Base-by-base conservation (phyloP, 2,888 invertebrate genomes). In the Diarsia dahlii region DNA sequence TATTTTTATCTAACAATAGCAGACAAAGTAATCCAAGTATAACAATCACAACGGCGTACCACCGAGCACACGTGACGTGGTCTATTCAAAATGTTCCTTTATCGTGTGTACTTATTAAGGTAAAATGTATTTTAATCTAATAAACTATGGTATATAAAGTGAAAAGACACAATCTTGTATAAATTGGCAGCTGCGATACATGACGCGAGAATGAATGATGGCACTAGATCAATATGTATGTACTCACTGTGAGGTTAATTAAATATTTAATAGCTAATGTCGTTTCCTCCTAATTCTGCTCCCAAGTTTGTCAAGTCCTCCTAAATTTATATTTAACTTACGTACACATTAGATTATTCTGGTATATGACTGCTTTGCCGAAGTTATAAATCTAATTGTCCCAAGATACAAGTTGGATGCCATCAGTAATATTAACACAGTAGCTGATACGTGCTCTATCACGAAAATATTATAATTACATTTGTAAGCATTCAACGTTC, bases 101-200 rank as follows among this genome's bases (percentile, higher is more conserved):
- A 79, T 48, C 72, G 74, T 83, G 65, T 78, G 84, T 85, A 83
- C 80, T 83, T 83, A 74, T 83, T 74, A 86, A 78, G 74, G 28
- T 67, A 70, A 78, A 83, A 83, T 72, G 80, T 83, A 83, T 83
- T 83, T 85, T 83, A 85, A 86, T 83, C 79, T 85, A 74, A 79
- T 75, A 65, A 84, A 79, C 71, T 80, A 81, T 86, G 62, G 71
- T 78, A 84, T 75, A 75, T 84, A 74, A 77, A 84, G 76, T 86
- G 39, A 86, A 84, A 84, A 84, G 80, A 84, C 84, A 84, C 86
- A 77, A 77, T 73, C 70, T 73, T 84, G 72, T 84, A 79, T 84
- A 75, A 80, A 86, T 80, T 74, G 80, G 84, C 84, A 86, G 77
- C 84, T 77, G 74, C 72, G 64, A 69, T 50, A 71, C 62, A 52